phyloP scores from a whole-genome alignment of 2,113 vertebrate species.

The Jaculus jaculus region DNA sequence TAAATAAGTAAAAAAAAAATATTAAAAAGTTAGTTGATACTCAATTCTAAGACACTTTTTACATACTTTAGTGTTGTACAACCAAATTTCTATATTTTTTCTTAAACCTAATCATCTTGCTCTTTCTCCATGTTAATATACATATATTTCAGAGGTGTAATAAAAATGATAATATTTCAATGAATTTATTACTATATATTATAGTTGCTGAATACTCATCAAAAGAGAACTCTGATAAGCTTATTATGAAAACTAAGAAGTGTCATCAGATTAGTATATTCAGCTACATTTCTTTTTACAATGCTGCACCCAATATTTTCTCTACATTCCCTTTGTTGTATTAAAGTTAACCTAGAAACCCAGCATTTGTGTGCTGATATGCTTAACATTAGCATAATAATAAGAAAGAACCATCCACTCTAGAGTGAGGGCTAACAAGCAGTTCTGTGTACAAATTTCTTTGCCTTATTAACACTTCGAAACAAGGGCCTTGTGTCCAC shows the following conservation, averaged over 20 bases:
- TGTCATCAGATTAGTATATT: not conserved
- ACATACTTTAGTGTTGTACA: too few species aligned
- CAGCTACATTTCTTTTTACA: not conserved
- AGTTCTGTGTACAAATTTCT: not conserved
- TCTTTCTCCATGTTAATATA: too few species aligned
- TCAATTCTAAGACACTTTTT: too few species aligned
- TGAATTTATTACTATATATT: too few species aligned
- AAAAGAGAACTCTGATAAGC: too few species aligned
- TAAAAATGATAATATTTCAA: too few species aligned
- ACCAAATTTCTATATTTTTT: too few species aligned
- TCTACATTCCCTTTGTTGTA: not conserved
- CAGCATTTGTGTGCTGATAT: not conserved
- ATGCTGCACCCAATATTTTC: not conserved
- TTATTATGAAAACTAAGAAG: not conserved
- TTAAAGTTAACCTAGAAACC: constrained; percentile 2
- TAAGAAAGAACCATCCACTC: not conserved
- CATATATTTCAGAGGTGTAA: too few species aligned
- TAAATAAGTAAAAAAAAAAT: too few species aligned
- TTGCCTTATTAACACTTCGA: constrained; percentile 29
- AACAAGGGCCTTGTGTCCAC: not conserved
- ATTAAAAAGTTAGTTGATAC: too few species aligned
- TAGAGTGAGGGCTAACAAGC: not conserved
- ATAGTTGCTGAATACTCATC: too few species aligned
- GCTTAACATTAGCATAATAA: not conserved
- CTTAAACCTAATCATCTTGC: too few species aligned